These are phyloP conservation scores for Teleiodes luculella DNA, from an alignment of 2,888 invertebrate genomes.

Conservation along the genomic window DNA sequence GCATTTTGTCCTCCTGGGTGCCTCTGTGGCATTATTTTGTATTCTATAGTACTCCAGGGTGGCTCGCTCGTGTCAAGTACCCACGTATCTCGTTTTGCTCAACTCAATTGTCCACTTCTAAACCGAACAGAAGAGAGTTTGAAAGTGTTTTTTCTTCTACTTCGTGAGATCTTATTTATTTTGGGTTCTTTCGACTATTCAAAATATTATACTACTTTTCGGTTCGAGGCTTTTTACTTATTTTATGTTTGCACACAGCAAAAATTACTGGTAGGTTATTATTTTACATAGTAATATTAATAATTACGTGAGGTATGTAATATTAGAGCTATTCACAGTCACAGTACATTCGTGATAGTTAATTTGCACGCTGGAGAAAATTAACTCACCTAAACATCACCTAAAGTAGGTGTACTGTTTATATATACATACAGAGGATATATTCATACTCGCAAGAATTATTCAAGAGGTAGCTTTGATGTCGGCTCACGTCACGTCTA, in stretches of 20 bases:
- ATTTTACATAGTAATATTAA: neutral
- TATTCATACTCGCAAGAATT: constrained; percentile 57
- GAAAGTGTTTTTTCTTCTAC: too few relatives aligned
- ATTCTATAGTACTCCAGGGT: neutral
- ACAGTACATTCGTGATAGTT: constrained; percentile 42
- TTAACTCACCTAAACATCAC: constrained; percentile 47
- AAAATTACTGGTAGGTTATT: too few relatives aligned
- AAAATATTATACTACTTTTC: too few relatives aligned
- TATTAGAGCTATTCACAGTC: constrained; percentile 30
- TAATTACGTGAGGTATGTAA: constrained; percentile 10
- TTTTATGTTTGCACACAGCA: too few relatives aligned
- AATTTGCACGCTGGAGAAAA: constrained; percentile 51
- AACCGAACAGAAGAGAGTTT: too few relatives aligned
- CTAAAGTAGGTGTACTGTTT: constrained; percentile 37
- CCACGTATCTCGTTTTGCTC: neutral
- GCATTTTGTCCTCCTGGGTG: neutral
- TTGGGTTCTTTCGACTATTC: too few relatives aligned
- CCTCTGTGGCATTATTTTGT: neutral
- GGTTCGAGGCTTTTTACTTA: too few relatives aligned
- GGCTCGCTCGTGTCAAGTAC: neutral
- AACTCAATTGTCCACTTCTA: neutral
- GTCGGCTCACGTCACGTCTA: too few relatives aligned
- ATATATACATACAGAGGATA: constrained; percentile 40
- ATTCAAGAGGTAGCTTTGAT: constrained; percentile 53
- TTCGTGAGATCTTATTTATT: too few relatives aligned